Evolutionary conservation across 2,888 invertebrate genomes (phyloP).

Genomic region (Phorcus lineatus): DNA sequence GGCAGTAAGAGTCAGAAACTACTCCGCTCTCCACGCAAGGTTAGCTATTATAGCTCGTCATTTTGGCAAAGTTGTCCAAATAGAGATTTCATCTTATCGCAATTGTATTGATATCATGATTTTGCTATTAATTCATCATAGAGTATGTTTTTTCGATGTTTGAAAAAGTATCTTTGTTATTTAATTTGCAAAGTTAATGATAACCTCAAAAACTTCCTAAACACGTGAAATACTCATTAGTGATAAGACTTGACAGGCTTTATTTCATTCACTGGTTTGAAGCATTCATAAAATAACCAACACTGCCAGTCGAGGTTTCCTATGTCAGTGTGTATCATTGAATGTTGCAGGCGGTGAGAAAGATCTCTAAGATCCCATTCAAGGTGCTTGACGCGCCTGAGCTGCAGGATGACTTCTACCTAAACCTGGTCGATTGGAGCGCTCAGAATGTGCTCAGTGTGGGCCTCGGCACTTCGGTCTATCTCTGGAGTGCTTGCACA

Average conservation of each 20-base stretch:
- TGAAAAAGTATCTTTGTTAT: too few species aligned
- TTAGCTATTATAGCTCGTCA: constrained; percentile 36
- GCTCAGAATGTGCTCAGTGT: constrained; percentile 98
- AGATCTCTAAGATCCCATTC: constrained; percentile 98
- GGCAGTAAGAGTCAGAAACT: constrained; percentile 96
- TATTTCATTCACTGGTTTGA: not conserved
- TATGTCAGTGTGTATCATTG: not conserved
- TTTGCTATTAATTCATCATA: too few species aligned
- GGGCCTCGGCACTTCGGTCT: constrained; percentile 97
- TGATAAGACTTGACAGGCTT: too few species aligned
- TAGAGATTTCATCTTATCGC: too few species aligned
- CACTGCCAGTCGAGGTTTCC: not conserved
- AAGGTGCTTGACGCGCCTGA: constrained; percentile 98
- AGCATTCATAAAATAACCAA: not conserved
- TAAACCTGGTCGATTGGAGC: constrained; percentile 99
- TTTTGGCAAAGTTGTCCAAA: too few species aligned
- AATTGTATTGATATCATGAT: too few species aligned
- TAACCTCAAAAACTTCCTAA: too few species aligned
- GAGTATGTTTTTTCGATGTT: too few species aligned
- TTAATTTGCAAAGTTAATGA: too few species aligned
- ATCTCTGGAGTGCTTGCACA: constrained; percentile 98
- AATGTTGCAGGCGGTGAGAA: constrained; percentile 85
- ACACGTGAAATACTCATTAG: too few species aligned
- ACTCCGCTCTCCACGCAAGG: constrained; percentile 93
- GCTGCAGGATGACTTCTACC: constrained; percentile 98